These are phyloP conservation scores for Empidonax alnorum DNA, from an alignment of 2,113 vertebrate species.

Conservation along the genomic window DNA sequence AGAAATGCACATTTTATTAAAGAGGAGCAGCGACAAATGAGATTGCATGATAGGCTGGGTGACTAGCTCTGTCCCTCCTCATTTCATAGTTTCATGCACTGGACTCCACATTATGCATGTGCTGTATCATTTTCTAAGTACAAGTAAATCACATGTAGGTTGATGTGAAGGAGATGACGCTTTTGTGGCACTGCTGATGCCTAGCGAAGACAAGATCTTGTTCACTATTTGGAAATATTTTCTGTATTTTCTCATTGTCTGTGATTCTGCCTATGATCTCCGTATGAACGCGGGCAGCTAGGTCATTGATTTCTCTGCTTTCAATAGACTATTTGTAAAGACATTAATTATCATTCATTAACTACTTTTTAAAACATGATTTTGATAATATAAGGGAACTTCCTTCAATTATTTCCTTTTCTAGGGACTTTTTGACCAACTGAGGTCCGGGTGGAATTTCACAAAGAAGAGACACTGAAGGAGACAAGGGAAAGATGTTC, in stretches of 20 bases:
- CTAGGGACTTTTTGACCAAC: neutral
- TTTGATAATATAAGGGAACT: neutral
- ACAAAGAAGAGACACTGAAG: neutral
- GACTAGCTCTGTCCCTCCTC: neutral
- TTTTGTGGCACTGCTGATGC: neutral
- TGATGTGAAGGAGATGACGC: neutral
- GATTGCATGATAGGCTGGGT: neutral
- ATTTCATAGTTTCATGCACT: neutral
- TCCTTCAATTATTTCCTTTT: neutral
- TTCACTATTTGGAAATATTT: neutral
- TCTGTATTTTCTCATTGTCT: neutral
- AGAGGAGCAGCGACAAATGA: neutral
- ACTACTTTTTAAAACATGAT: neutral
- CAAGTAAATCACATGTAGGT: neutral
- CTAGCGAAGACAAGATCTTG: neutral
- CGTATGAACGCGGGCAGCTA: neutral
- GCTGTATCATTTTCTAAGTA: neutral
- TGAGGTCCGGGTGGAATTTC: neutral
- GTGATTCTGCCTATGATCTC: neutral
- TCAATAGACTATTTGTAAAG: neutral
- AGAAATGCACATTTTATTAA: neutral
- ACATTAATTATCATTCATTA: neutral
- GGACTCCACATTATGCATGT: neutral
- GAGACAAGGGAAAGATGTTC: neutral
- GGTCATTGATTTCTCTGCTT: neutral